These are phyloP conservation scores for Darevskia nairensis DNA, from an alignment of 2,797 vertebrate genomes.

Conservation along the genomic window DNA sequence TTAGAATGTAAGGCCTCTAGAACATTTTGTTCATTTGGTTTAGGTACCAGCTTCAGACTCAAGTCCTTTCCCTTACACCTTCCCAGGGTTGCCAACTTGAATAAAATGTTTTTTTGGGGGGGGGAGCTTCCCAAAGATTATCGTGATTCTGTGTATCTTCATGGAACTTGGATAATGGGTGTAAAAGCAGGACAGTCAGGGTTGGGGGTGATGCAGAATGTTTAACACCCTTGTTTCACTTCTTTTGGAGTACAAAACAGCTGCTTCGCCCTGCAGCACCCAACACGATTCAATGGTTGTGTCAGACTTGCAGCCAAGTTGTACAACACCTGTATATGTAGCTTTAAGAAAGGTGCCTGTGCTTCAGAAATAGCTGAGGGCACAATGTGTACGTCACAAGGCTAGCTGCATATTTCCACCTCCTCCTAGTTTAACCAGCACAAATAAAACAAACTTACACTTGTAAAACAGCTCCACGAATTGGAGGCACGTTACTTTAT, in stretches of 20 bases:
- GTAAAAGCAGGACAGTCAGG: not conserved
- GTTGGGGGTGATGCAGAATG: not conserved
- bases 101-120: no score
- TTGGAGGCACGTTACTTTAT: not conserved
- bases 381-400: not conserved
- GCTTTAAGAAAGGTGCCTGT: not conserved
- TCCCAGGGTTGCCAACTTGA: no score
- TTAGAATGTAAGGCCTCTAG: not conserved
- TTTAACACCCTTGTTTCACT: not conserved
- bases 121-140: no score
- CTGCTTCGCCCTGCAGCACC: not conserved
- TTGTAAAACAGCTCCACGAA: not conserved
- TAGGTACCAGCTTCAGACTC: not conserved
- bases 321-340: not conserved
- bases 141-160: no score
- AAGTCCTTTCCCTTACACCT: not conserved
- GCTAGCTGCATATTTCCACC: not conserved
- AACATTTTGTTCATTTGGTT: not conserved
- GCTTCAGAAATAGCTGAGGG: not conserved
- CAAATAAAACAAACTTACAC: conserved; percentile 11
- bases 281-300: not conserved
- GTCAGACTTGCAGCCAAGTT: not conserved
- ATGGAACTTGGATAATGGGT: not conserved
- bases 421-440: conserved; percentile 1
- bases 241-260: not conserved